Evolutionary conservation across 2,113 vertebrate genomes (phyloP).

Genomic region (Sinocyclocheilus grahami): DNA sequence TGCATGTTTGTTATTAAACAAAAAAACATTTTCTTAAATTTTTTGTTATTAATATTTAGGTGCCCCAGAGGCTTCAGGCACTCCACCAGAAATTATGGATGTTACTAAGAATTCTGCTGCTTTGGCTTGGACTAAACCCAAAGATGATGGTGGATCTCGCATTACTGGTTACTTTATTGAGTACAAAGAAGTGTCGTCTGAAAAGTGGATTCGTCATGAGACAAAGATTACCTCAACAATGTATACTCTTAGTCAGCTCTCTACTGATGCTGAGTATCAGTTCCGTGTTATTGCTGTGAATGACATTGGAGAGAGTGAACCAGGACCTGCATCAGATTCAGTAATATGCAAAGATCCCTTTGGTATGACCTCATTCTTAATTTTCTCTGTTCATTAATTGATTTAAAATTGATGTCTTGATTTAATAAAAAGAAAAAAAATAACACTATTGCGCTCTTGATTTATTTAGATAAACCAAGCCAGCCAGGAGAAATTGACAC

Average conservation of each 20-base stretch:
- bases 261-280: constrained; percentile 89
- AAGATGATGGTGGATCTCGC: constrained; percentile 92
- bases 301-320: constrained; percentile 87
- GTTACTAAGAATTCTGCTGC: constrained; percentile 93
- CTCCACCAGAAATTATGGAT: constrained; percentile 92
- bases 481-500: constrained; percentile 97
- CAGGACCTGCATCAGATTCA: constrained; percentile 86
- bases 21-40: background rate
- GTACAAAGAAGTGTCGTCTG: constrained; percentile 86
- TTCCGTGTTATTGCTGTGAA: constrained; percentile 94
- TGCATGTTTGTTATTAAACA: constrained; percentile 3
- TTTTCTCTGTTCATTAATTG: background rate
- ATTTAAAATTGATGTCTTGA: background rate
- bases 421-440: background rate
- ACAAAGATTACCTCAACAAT: constrained; percentile 89
- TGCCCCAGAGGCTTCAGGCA: constrained; percentile 88
- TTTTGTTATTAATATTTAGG: constrained; percentile 69
- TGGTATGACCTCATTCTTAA: constrained; percentile 75
- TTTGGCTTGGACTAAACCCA: constrained; percentile 92
- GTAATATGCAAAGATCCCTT: constrained; percentile 97
- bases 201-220: constrained; percentile 91
- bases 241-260: constrained; percentile 90
- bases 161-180: constrained; percentile 95
- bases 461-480: constrained; percentile 91
- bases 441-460: background rate